phyloP scores from a whole-genome alignment of 2,113 vertebrate genomes.

The Stictonetta naevosa region DNA sequence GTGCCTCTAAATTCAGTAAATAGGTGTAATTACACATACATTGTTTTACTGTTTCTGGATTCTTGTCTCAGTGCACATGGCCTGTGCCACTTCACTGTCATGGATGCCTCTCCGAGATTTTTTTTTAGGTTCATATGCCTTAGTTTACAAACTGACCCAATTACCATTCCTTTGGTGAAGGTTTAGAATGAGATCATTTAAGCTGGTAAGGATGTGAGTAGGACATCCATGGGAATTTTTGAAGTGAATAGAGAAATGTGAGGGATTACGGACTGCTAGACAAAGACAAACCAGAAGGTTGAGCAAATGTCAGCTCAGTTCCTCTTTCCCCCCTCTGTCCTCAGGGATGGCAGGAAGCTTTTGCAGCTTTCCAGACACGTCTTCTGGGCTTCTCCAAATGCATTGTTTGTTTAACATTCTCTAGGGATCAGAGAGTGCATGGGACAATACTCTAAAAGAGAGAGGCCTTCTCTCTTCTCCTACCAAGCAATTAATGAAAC shows the following conservation, averaged over 20 bases:
- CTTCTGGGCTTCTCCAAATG: conserved; percentile 40
- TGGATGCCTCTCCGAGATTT: background rate
- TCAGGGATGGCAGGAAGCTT: conserved; percentile 13
- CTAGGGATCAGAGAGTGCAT: background rate
- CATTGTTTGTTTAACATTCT: conserved; percentile 47
- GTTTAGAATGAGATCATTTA: background rate
- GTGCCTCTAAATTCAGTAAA: background rate
- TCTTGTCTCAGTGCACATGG: background rate
- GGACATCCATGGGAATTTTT: conserved; percentile 8
- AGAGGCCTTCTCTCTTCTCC: conserved; percentile 18
- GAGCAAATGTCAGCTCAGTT: conserved; percentile 25
- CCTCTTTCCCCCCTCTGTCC: background rate
- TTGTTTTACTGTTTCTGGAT: background rate
- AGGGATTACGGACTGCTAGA: background rate
- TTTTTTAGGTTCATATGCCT: background rate
- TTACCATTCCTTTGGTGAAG: background rate
- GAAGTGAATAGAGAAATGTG: conserved; percentile 16
- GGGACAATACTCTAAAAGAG: conserved; percentile 41
- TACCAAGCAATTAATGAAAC: conserved; percentile 56
- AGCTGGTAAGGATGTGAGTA: background rate
- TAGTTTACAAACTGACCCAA: background rate
- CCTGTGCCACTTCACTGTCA: background rate
- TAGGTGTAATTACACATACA: background rate
- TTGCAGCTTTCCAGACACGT: conserved; percentile 29
- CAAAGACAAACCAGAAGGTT: conserved; percentile 36